phyloP scores from a whole-genome alignment of 2,888 invertebrate genomes.

The Acrocyrtus sp. region DNA sequence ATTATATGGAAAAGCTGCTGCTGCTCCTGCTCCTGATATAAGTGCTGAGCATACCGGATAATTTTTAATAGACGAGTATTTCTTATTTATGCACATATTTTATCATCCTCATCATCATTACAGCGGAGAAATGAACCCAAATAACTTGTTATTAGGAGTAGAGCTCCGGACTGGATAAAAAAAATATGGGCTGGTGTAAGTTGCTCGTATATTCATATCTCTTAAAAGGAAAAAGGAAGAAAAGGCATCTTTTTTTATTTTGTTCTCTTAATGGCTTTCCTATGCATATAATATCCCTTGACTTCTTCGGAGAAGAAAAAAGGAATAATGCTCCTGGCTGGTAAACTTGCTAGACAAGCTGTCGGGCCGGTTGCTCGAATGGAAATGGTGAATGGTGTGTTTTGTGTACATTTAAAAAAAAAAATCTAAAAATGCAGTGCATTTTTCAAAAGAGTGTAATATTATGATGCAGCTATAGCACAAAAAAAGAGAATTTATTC shows the following conservation, averaged over 20 bases:
- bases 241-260: too few relatives aligned
- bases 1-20: background rate
- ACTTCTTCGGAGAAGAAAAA: background rate
- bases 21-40: background rate
- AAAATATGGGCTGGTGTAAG: too few relatives aligned
- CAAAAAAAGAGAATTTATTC: background rate
- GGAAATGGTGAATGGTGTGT: too few relatives aligned
- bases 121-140: background rate
- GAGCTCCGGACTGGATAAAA: background rate
- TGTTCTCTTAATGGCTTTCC: too few relatives aligned
- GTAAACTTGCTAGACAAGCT: conserved; percentile 47
- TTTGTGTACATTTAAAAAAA: background rate
- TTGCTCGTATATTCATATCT: too few relatives aligned
- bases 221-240: background rate
- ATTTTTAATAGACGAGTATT: background rate
- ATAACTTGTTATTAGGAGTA: background rate
- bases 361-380: conserved; percentile 37
- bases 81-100: conserved; percentile 4
- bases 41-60: background rate
- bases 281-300: too few relatives aligned
- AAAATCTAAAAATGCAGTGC: background rate
- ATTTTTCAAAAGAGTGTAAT: background rate
- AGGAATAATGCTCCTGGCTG: conserved; percentile 20
- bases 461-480: background rate
- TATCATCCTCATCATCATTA: background rate